Conservation (phyloP, 2,797 vertebrate genomes). For the Sebastes minor region DNA sequence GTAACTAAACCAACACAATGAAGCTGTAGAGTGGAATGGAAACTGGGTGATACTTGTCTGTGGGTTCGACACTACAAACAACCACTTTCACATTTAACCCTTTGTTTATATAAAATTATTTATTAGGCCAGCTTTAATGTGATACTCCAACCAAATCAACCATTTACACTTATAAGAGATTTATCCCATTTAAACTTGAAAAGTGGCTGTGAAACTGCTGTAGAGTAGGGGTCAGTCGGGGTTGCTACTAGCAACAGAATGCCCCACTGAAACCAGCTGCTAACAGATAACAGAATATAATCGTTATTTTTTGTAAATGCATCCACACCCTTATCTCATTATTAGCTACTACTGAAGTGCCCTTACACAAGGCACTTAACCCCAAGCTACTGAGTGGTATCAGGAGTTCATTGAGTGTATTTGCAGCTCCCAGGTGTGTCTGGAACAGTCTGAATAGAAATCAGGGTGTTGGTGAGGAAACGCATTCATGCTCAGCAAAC, state of each 20-base stretch:
- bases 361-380: not conserved
- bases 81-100: not conserved
- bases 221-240: no score
- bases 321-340: not conserved
- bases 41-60: not conserved
- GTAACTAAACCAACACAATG: not conserved
- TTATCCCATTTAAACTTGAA: not conserved
- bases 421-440: conserved; percentile 26
- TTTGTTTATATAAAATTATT: not conserved
- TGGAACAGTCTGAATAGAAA: conserved; percentile 30
- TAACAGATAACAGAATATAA: not conserved
- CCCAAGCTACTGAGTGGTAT: not conserved
- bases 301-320: not conserved
- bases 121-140: not conserved
- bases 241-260: not conserved
- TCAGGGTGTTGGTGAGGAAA: conserved; percentile 43
- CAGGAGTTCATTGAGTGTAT: not conserved
- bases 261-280: not conserved
- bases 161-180: not conserved
- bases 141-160: not conserved
- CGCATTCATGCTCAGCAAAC: conserved; percentile 17
- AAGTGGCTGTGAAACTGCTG: not conserved
- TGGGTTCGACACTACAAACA: not conserved
- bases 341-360: not conserved
- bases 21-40: not conserved